Evolutionary conservation across 1,140 invertebrate genomes (phyloP), one percentile per base, ranked within the genome.

Genomic region (Drosophila seguyi): DNA sequence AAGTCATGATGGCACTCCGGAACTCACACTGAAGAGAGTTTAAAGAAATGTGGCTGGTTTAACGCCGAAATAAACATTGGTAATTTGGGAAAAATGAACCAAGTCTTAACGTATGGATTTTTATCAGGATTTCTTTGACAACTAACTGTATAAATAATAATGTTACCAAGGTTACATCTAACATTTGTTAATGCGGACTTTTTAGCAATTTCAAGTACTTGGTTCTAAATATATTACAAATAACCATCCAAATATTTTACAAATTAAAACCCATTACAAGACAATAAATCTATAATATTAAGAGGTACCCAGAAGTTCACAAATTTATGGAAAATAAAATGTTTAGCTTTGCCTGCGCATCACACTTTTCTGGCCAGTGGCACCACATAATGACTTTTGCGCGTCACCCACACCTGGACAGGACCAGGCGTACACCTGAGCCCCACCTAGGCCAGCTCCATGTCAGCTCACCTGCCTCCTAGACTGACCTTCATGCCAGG

Each of bases 371-470:
- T 48, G 65, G 84, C 84, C 84, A 38, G 84, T 45, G 68, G 80
- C 76, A 80, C 66, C 68, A 84, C 76, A 84, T 90, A 88, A 88
- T 88, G 84, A 88, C 84, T 88, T 90, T 90, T 90, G 58, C 58
- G 85, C 80, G 58, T 77, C 47, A 63, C 75, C 45, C 62, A 52
- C 67, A 78, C 57, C 63, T 55, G 48, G 25, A 59, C 59, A 57
- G 20, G 20, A 22, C 31, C 18, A 53, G 14, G 31, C 36, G n/a
- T 18, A 47, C 58, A 81, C 57, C 56, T 56, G 48, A 55, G 55
- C 44, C 45, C 63, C 31, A 53, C 27, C 62, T 18, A 38, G 45
- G 41, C 44, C 55, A 65, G 45, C n/a, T 60, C 34, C 38, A 38
- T 58, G 57, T 50, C 44, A 53, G 52, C 52, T 53, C 52, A 53